These are phyloP conservation scores for Zoanthus gigantus DNA, from an alignment of 92 coral and sea anemone species.

Conservation along the genomic window DNA sequence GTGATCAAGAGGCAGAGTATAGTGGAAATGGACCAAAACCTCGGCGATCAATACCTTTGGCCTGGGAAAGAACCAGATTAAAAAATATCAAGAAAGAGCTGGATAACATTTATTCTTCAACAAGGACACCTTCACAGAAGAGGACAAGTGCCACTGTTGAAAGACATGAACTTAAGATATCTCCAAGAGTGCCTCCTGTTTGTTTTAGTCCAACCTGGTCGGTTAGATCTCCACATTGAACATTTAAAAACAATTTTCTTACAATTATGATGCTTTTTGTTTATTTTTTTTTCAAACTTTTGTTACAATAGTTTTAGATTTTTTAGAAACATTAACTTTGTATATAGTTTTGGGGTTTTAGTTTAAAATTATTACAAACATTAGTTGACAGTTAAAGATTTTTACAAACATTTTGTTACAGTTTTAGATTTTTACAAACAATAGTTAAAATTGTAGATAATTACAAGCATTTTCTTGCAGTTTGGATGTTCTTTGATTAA, in stretches of 20 bases:
- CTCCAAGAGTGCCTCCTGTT: background rate
- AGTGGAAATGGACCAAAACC: constrained; percentile 24
- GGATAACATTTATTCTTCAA: background rate
- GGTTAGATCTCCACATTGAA: constrained; percentile 5
- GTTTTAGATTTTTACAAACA: no score
- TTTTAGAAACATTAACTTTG: no score
- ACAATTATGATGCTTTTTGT: no score
- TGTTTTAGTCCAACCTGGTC: constrained; percentile 13
- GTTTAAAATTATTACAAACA: no score
- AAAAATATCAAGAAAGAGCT: constrained; percentile 7
- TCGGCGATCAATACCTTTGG: constrained; percentile 7
- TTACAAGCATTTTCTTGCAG: no score
- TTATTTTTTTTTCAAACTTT: constrained; percentile 6
- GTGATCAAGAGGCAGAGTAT: constrained; percentile 11
- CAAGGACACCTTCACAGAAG: constrained; percentile 19
- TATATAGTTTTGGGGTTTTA: no score
- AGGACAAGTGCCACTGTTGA: constrained; percentile 28
- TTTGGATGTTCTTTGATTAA: no score
- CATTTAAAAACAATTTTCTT: background rate
- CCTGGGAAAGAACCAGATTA: constrained; percentile 14
- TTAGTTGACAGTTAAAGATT: no score
- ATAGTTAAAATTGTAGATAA: no score
- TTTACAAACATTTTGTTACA: no score
- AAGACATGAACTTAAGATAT: background rate
- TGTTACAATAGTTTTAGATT: background rate